Evolutionary conservation across 2,888 invertebrate species (phyloP).

Genomic region (Limnephilus marmoratus): DNA sequence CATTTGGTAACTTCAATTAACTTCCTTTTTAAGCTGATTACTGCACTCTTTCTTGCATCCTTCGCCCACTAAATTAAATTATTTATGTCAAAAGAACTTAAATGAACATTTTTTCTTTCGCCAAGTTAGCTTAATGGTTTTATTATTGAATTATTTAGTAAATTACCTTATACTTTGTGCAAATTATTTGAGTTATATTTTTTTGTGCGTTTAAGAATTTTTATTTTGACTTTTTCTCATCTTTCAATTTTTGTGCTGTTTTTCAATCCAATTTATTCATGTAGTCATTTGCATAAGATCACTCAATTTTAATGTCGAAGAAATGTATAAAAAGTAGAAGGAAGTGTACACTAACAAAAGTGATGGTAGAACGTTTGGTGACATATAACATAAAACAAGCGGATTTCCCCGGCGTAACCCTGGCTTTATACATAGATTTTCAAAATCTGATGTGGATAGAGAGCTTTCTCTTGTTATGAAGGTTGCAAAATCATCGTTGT

Average conservation of each 20-base stretch:
- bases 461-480: too few relatives aligned
- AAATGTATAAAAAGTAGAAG: too few relatives aligned
- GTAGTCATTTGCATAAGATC: too few relatives aligned
- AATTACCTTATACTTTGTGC: background rate
- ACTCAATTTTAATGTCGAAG: too few relatives aligned
- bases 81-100: background rate
- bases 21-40: background rate
- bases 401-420: too few relatives aligned
- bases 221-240: background rate
- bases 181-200: background rate
- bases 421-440: too few relatives aligned
- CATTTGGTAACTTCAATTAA: background rate
- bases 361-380: too few relatives aligned
- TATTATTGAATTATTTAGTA: background rate
- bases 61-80: background rate
- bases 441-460: too few relatives aligned
- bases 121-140: background rate
- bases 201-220: background rate
- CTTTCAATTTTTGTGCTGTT: background rate
- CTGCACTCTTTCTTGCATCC: slow-evolving; percentile 2
- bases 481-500: too few relatives aligned
- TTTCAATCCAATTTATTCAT: background rate
- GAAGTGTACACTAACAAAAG: too few relatives aligned
- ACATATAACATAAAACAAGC: too few relatives aligned
- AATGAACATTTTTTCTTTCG: background rate